Conservation (phyloP, 2,113 vertebrate genomes). For the Alces alces region DNA sequence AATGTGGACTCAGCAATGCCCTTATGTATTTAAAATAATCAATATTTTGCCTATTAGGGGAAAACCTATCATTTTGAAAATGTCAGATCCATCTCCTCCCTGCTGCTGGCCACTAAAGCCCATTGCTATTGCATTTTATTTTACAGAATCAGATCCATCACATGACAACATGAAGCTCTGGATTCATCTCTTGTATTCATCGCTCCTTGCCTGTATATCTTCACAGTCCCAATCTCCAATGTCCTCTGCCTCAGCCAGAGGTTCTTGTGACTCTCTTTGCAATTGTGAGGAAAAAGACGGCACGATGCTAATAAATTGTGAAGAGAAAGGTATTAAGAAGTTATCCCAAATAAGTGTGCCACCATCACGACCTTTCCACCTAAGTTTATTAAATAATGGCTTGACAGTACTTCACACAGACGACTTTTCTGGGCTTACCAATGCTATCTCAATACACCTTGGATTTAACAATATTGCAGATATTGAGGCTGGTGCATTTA, state of each 20-base stretch:
- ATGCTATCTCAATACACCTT: constrained; percentile 92
- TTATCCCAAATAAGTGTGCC: constrained; percentile 92
- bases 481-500: constrained; percentile 94
- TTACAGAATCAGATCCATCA: constrained; percentile 66
- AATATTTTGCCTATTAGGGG: neutral
- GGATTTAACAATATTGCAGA: constrained; percentile 96
- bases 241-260: constrained; percentile 78
- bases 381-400: constrained; percentile 94
- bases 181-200: constrained; percentile 83
- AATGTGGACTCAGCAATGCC: neutral
- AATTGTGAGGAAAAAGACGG: constrained; percentile 93
- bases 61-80: neutral
- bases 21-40: neutral
- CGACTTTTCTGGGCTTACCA: constrained; percentile 90
- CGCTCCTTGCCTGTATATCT: constrained; percentile 78
- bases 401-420: constrained; percentile 86
- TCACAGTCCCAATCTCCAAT: constrained; percentile 81
- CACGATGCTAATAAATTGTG: constrained; percentile 90
- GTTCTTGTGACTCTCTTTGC: constrained; percentile 91
- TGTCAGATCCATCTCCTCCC: neutral
- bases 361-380: constrained; percentile 90
- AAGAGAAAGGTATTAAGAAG: constrained; percentile 90
- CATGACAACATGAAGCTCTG: constrained; percentile 88
- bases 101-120: neutral
- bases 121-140: constrained; percentile 49